Base-by-base conservation (phyloP, 2,113 vertebrate species). In the Poeciliopsis turrubarensis region DNA sequence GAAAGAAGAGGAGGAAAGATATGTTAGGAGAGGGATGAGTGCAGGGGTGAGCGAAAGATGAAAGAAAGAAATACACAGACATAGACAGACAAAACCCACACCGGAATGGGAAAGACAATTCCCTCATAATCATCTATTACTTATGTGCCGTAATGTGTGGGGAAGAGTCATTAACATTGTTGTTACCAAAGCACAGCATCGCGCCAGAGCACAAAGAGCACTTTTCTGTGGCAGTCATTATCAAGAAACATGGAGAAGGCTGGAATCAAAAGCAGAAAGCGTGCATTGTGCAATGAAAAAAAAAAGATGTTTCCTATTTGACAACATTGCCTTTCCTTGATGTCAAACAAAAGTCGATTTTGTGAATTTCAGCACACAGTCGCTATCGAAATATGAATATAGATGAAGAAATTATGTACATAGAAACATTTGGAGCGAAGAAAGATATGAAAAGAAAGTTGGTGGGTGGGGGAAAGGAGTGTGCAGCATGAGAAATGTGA, bases 151-250 rank as follows among this genome's bases (percentile, higher is more conserved):
- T 78, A 87, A 80, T 76, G 80, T 69, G 32, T 37, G 51, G 73
- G 63, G 62, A 77, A 78, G 77, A 73, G 76, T 73, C 83, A 88
- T 87, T 84, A 90, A 78, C 73, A 71, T 39, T 70, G 85, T 79
- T 87, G 81, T 82, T 86, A 73, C 65, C 62, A 73, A 57, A 85
- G 75, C 77, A 62, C 81, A 83, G 60, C 31, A 73, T 41, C 75
- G 31, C 76, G 74, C 74, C 54, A 37, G 80, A 70, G 75, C 81
- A 86, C 84, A 89, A 84, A 89, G 78, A 87, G 75, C 77, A 73
- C 79, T 88, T 85, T 78, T 61, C 76, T 37, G 47, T 26, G 66
- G 32, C 79, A 88, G 79, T 82, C 68, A 82, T 84, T 62, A 85
- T 81, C 75, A 77, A 70, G 68, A 62, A 75, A 68, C 60, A 32